phyloP scores from a whole-genome alignment of 2,888 invertebrate species.

The Tuberolachnus salignus region DNA sequence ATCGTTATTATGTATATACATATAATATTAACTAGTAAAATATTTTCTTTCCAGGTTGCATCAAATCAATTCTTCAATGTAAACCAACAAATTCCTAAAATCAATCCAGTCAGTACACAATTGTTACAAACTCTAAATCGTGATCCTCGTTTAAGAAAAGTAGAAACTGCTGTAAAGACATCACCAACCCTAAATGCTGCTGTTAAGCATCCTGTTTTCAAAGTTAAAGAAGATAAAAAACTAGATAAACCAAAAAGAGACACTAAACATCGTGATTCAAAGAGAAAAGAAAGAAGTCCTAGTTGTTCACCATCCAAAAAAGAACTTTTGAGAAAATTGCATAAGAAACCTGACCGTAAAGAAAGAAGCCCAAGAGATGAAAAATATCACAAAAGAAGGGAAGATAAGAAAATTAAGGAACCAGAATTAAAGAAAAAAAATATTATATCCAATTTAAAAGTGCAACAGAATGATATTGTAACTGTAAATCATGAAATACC shows the following conservation, averaged over 20 bases:
- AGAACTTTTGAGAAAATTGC: constrained; percentile 16
- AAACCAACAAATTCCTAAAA: constrained; percentile 31
- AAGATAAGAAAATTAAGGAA: constrained; percentile 45
- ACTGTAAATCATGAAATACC: neutral
- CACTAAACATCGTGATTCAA: constrained; percentile 37
- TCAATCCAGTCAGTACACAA: constrained; percentile 56
- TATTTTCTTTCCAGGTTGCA: constrained; percentile 2
- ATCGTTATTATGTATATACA: neutral
- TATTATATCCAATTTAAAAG: neutral
- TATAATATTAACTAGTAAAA: neutral
- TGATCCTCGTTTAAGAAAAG: constrained; percentile 58
- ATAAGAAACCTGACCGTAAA: constrained; percentile 37
- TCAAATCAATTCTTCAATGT: constrained; percentile 17
- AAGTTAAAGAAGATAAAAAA: constrained; percentile 49
- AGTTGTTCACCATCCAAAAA: constrained; percentile 36
- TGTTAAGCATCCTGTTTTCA: constrained; percentile 7
- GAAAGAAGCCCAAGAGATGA: constrained; percentile 40
- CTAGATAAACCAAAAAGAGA: constrained; percentile 38
- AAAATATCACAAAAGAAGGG: constrained; percentile 56
- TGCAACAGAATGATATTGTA: neutral
- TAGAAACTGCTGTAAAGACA: constrained; percentile 25
- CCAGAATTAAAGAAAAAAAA: constrained; percentile 33
- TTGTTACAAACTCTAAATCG: constrained; percentile 57
- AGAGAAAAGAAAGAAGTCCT: constrained; percentile 42
- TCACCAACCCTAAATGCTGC: neutral